These are phyloP conservation scores for Musca domestica DNA, from an alignment of 1,140 invertebrate genomes.

Conservation along the genomic window DNA sequence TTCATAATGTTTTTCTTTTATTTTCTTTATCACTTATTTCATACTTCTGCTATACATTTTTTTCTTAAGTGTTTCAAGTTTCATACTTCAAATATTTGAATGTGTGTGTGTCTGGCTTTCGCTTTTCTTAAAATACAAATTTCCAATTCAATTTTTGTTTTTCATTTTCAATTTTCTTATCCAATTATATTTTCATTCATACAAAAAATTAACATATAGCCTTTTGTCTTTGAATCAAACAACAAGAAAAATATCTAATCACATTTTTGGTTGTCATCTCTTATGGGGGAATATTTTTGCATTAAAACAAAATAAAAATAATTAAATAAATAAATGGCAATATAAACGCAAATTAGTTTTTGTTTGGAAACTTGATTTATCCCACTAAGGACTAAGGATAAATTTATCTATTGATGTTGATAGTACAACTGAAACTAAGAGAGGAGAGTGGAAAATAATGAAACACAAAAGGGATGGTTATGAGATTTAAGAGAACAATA, in stretches of 20 bases:
- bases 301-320: background rate
- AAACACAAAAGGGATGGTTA: background rate
- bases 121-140: no score
- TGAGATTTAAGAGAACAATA: background rate
- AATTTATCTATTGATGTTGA: conserved; percentile 21
- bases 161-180: background rate
- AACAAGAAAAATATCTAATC: no score
- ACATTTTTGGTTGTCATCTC: no score
- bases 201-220: background rate
- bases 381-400: conserved; percentile 32
- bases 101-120: no score
- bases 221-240: no score
- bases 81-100: background rate
- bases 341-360: conserved; percentile 28
- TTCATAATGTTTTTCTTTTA: conserved; percentile 8
- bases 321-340: background rate
- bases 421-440: background rate
- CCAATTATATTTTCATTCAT: background rate
- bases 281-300: no score
- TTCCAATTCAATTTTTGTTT: no score
- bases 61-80: background rate
- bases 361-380: conserved; percentile 28
- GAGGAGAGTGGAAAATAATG: background rate
- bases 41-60: background rate
- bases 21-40: conserved; percentile 7